Percentiles rank a stretch among this genome's conserved stretches.
phyloP scores from a whole-genome alignment of 2,113 vertebrate species.

The Plestiodon gilberti region DNA sequence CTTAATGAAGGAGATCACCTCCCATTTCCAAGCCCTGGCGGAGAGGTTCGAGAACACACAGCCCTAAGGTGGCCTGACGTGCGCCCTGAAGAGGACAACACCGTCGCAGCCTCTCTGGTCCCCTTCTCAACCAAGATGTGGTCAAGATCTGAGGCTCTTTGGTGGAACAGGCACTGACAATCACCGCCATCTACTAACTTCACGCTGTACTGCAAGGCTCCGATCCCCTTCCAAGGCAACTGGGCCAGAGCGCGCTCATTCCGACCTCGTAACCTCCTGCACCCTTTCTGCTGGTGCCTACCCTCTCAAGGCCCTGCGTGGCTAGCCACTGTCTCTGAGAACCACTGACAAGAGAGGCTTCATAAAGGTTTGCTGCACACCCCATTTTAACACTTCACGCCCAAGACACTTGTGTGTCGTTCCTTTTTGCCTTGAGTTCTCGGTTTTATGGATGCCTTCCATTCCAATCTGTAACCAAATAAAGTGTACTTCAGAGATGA shows the following conservation, averaged over 20 bases:
- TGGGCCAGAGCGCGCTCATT: neutral
- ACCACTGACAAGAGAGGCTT: neutral
- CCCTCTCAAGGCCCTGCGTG: neutral
- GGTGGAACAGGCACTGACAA: neutral
- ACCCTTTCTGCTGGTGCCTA: neutral
- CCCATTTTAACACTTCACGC: neutral
- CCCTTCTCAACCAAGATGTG: neutral
- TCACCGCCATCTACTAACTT: neutral
- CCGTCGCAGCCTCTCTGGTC: neutral
- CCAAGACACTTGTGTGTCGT: neutral
- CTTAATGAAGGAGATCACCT: conserved; percentile 69
- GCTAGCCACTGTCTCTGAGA: neutral
- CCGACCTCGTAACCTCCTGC: neutral
- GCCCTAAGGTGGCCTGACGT: conserved; percentile 26
- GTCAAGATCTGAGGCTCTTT: neutral
- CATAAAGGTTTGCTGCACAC: neutral
- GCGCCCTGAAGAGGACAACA: neutral
- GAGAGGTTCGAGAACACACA: conserved; percentile 70
- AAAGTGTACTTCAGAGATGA: conserved; percentile 12
- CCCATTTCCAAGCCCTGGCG: conserved; percentile 70
- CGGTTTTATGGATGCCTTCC: neutral
- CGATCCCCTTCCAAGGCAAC: neutral
- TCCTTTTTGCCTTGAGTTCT: neutral
- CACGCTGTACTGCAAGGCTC: neutral
- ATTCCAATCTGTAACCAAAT: conserved; percentile 19